Evolutionary conservation across 2,888 invertebrate species (phyloP).

Genomic region (Oligia fasciuncula): DNA sequence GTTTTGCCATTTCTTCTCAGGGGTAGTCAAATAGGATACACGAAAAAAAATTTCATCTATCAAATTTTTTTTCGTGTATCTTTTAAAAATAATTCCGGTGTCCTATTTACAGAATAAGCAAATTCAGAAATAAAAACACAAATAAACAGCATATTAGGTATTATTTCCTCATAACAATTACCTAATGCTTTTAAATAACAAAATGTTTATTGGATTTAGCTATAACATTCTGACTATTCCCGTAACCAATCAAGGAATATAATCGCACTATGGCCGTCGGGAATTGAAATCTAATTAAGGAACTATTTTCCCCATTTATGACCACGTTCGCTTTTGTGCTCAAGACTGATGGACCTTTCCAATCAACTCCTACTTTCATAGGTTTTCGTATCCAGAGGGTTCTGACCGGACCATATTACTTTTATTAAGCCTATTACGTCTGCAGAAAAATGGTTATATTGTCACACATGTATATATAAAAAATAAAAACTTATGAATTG

Average conservation of each 20-base stretch:
- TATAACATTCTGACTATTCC: constrained; percentile 16
- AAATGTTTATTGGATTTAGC: background rate
- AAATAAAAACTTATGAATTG: no score
- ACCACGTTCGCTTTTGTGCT: constrained; percentile 8
- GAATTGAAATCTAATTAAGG: constrained; percentile 30
- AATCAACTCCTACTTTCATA: constrained; percentile 18
- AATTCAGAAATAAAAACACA: background rate
- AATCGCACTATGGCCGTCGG: constrained; percentile 22
- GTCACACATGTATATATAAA: no score
- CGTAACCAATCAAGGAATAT: constrained; percentile 31
- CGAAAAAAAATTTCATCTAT: no score
- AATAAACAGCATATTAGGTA: background rate
- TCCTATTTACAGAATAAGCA: no score
- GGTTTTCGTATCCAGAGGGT: background rate
- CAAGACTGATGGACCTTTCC: background rate
- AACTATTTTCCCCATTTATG: constrained; percentile 37
- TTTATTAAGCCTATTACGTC: background rate
- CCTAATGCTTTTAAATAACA: background rate
- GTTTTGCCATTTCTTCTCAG: no score
- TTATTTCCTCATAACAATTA: no score
- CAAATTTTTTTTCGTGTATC: no score
- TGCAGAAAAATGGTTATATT: no score
- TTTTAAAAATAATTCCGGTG: no score
- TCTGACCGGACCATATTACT: background rate
- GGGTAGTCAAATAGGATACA: no score